Conservation (phyloP, 2,888 invertebrate species). For the Melinaea marsaeus region DNA sequence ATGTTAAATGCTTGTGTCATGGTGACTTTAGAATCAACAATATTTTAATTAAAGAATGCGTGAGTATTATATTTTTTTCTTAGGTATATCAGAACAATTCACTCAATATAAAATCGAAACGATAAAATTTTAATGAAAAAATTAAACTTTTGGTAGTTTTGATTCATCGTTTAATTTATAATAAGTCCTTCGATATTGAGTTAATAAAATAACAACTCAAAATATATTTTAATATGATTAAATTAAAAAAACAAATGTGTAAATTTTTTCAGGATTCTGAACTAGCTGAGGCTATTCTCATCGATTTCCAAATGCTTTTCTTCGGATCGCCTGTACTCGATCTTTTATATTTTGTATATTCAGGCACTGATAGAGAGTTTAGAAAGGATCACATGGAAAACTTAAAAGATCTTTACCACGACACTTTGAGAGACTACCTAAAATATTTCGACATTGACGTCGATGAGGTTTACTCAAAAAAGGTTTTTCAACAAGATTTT, state of each 20-base stretch:
- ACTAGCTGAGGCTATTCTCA: conserved; percentile 4
- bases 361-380: neutral
- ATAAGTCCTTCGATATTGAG: too few species aligned
- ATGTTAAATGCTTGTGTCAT: conserved; percentile 39
- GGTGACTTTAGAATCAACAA: conserved; percentile 45
- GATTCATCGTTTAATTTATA: too few species aligned
- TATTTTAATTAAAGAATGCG: conserved; percentile 39
- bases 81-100: neutral
- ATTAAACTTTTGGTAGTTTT: too few species aligned
- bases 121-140: too few species aligned
- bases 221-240: neutral
- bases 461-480: conserved; percentile 3
- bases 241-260: too few species aligned
- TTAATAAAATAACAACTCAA: too few species aligned
- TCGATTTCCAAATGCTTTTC: conserved; percentile 6
- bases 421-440: neutral
- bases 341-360: conserved; percentile 1
- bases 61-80: conserved; percentile 32
- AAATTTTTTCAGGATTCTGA: conserved; percentile 1
- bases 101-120: too few species aligned
- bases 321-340: conserved; percentile 6
- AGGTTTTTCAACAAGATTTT: conserved; percentile 1
- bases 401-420: conserved; percentile 5
- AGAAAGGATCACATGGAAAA: neutral
- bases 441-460: conserved; percentile 2